These are phyloP conservation scores for Malacoraja senta DNA, from an alignment of 2,797 vertebrate species.

Conservation along the genomic window DNA sequence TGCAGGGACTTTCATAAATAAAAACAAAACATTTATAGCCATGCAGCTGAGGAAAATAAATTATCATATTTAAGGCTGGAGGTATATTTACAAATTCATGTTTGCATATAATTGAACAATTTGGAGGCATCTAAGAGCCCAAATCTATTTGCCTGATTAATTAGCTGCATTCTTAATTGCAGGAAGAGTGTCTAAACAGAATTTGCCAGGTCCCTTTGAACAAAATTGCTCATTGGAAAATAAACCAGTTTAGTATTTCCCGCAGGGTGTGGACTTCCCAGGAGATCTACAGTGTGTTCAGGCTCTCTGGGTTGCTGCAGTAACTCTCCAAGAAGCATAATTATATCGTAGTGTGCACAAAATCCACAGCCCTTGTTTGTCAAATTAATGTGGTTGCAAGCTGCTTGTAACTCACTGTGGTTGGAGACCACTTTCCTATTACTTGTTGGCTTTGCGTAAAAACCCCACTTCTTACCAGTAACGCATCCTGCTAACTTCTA, in stretches of 20 bases:
- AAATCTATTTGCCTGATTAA: conserved; percentile 29
- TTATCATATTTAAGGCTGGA: conserved; percentile 12
- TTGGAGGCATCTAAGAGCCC: neutral
- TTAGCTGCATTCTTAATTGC: neutral
- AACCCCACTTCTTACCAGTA: neutral
- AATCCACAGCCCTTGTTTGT: conserved; percentile 20
- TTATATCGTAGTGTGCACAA: conserved; percentile 20
- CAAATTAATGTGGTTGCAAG: conserved; percentile 10
- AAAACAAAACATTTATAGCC: conserved; percentile 5
- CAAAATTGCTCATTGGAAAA: neutral
- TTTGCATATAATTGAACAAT: conserved; percentile 35
- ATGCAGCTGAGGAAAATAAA: conserved; percentile 13
- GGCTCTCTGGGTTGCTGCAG: neutral
- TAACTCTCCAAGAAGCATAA: neutral
- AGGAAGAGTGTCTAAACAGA: conserved; percentile 6
- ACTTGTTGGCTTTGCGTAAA: neutral
- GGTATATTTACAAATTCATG: conserved; percentile 27
- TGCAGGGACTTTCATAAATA: neutral
- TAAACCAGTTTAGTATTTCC: conserved; percentile 3
- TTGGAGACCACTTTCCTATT: neutral
- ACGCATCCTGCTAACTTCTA: neutral
- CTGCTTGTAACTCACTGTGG: neutral
- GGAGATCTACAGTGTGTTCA: neutral
- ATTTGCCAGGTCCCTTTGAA: conserved; percentile 12
- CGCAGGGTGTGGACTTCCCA: conserved; percentile 19